Base-by-base conservation (phyloP, 2,797 vertebrate genomes). In the Tangara arthus region DNA sequence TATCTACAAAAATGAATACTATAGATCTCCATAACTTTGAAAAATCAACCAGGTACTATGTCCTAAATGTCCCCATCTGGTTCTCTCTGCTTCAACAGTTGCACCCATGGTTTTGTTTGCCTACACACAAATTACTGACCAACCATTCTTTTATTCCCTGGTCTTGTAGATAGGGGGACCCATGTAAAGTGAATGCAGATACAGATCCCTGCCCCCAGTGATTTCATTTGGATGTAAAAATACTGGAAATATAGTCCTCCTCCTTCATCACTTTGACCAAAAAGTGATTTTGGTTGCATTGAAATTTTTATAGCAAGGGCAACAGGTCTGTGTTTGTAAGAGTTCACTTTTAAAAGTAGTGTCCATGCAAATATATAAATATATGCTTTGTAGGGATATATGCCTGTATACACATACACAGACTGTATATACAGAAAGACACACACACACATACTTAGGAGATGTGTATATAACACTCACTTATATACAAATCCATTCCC, bases 401-500 rank as follows among this genome's bases (percentile, higher is more conserved):
- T 44, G 72, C 52, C 27, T 84, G 61, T 79, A 68, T 91, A 94
- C 70, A 81, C 57, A 88, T 20, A 57, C 84, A 76, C 3, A 79
- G 85, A 44, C 46, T 82, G 56, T 89, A 76, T 93, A 95, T 72
- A 94, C 66, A 89, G 80, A 93, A 55, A 92, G 82, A 91, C 82
- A 87, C 61, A 64, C 65, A 66, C 68, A 81, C 93, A 94, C 89
- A 27, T 96, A 94, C 91, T 96, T 92, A 91, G 64, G 81, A 87
- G 79, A 96, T 82, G 89, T 87, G 55, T 94, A 90, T 88, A 61
- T 95, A 91, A 56, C 80, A 59, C 89, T 90, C 89, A 65, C 63
- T 89, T 85, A 92, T 92, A 85, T 19, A 88, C 94, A 93, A 90
- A 90, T 94, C 91, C 89, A 77, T 90, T 93, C 83, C 85, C 57